Conservation (phyloP, 1,140 invertebrate species). For the Hylaeus anthracinus region DNA sequence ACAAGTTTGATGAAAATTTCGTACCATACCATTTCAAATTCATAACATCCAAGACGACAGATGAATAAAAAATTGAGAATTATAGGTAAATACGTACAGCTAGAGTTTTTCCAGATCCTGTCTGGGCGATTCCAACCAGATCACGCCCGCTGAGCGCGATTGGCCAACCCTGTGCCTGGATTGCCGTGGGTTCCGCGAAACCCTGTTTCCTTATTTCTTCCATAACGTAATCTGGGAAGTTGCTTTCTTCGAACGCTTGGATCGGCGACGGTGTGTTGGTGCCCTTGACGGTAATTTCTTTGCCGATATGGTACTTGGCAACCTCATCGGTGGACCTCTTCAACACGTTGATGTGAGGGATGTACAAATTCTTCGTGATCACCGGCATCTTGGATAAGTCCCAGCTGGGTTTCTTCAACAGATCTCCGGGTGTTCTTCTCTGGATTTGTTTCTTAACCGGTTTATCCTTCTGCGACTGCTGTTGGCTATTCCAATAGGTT, state of each 20-base stretch:
- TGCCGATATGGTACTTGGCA: conserved; percentile 85
- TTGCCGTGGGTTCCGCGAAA: conserved; percentile 92
- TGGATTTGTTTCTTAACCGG: conserved; percentile 72
- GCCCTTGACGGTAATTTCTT: conserved; percentile 94
- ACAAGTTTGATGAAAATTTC: too few relatives aligned
- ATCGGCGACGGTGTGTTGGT: conserved; percentile 92
- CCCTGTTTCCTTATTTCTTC: conserved; percentile 90
- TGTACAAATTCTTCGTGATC: conserved; percentile 96
- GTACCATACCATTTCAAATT: neutral
- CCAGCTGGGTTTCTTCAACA: conserved; percentile 92
- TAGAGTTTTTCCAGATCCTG: conserved; percentile 94
- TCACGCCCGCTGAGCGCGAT: conserved; percentile 95
- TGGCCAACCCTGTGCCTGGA: conserved; percentile 95
- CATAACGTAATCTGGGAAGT: conserved; percentile 92
- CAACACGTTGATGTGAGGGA: conserved; percentile 89
- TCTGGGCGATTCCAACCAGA: conserved; percentile 97
- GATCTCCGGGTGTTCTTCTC: conserved; percentile 88
- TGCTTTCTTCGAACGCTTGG: conserved; percentile 93
- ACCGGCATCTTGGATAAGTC: conserved; percentile 88
- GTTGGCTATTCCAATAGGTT: conserved; percentile 79
- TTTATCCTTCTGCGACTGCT: conserved; percentile 74
- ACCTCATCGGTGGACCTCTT: conserved; percentile 88
- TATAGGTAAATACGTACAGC: conserved; percentile 78
- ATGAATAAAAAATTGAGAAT: neutral
- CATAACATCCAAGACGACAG: neutral